Base-by-base conservation (phyloP, 2,797 vertebrate genomes). In the Artibeus jamaicensis region DNA sequence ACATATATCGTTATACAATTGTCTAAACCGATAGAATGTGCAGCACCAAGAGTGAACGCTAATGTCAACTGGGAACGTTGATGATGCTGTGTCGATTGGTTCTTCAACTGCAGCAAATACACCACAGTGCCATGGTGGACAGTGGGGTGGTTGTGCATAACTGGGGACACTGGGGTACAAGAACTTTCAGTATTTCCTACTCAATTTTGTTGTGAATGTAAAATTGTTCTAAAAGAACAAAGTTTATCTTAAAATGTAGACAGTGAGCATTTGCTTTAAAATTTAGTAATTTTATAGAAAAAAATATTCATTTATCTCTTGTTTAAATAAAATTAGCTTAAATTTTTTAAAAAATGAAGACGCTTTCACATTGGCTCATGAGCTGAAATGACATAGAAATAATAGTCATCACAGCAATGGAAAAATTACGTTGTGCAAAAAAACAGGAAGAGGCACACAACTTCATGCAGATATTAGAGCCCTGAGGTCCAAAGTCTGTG, bases 151-250 rank as follows among this genome's bases (percentile, higher is more conserved):
- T 2, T 84, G 16, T 73, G 8, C 11, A 0, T 53, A 2, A 37
- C 0, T 37, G 6, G 4, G 34, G 3, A 6, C 7, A 29, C 8
- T 14, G 0, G 0, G 12, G 9, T 53, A 62, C 9, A 3, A 12
- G 10, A 37, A 59, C 68, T 26, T 9, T 91, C 48, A 67, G 6
- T 53, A 44, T 4, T 76, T 95, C 78, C 29, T 9, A 65, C 29
- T 67, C 6, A 83, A 9, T 62, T 65, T 44, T 42, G 1, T 50
- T 21, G 18, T 73, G 34, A 82, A 48, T 6, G 2, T 55, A 78
- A 86, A 67, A 79, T 10, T 85, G 39, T 44, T 74, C 15, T 71
- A 73, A 70, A 79, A 68, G 76, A 65, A 2, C 46, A 76, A 68
- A 68, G 9, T 37, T 4, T 24, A 44, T 57, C 78, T 91, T 34